Percentiles rank a stretch among this genome's conserved stretches.
Evolutionary conservation across 35 echinoderm and acorn worm species (phyloP).

Genomic region (Strongylocentrotus purpuratus): DNA sequence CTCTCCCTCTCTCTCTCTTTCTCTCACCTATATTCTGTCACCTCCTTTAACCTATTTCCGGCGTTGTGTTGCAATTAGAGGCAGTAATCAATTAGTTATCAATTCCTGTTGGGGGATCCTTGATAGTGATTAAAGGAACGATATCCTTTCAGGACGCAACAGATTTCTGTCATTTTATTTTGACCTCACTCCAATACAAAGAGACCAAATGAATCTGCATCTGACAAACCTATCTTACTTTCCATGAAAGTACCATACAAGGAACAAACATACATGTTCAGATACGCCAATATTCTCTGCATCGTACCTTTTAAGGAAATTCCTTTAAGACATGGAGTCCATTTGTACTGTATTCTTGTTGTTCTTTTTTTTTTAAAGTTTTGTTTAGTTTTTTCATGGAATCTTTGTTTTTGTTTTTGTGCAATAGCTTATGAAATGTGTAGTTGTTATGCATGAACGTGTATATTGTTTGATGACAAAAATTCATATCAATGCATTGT

Average conservation of each 20-base stretch:
- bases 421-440: too few species aligned
- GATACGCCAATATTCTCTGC: too few species aligned
- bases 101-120: neutral
- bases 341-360: too few species aligned
- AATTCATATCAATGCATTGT: too few species aligned
- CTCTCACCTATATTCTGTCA: neutral
- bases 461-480: too few species aligned
- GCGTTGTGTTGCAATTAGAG: neutral
- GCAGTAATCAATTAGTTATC: slow-evolving; percentile 28
- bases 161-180: neutral
- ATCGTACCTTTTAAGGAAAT: too few species aligned
- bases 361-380: too few species aligned
- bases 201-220: neutral
- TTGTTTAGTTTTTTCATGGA: too few species aligned
- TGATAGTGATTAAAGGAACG: neutral
- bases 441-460: too few species aligned
- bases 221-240: neutral
- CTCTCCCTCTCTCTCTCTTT: neutral
- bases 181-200: neutral
- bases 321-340: too few species aligned
- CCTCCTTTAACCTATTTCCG: neutral
- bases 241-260: neutral
- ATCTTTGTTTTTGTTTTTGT: too few species aligned
- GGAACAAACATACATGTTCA: too few species aligned
- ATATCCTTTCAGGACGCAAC: neutral